phyloP scores from a whole-genome alignment of 53 echinoderm and acorn worm genomes.

The Echinometra lucunter region DNA sequence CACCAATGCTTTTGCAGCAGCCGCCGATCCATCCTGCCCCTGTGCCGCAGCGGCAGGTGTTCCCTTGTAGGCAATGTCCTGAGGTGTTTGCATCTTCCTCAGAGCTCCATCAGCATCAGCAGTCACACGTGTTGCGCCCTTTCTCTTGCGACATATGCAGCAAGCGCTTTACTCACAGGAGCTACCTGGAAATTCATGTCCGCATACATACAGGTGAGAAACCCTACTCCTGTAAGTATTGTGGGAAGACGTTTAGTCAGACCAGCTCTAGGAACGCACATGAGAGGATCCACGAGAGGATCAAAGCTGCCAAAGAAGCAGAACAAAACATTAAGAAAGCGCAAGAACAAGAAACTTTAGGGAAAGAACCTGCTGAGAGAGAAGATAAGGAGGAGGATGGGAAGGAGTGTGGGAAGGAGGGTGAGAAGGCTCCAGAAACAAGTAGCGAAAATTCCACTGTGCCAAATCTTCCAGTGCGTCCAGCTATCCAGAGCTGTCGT shows the following conservation, averaged over 20 bases:
- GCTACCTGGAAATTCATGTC: conserved; percentile 66
- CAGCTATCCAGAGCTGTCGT: conserved; percentile 58
- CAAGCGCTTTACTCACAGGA: conserved; percentile 64
- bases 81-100: conserved; percentile 42
- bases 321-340: conserved; percentile 16
- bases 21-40: neutral
- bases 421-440: neutral
- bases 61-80: conserved; percentile 66
- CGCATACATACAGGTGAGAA: conserved; percentile 65
- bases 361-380: neutral
- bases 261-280: conserved; percentile 66
- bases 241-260: conserved; percentile 65
- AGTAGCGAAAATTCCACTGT: conserved; percentile 37
- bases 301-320: conserved; percentile 54
- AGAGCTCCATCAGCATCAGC: conserved; percentile 55
- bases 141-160: conserved; percentile 60
- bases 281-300: conserved; percentile 59
- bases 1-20: neutral
- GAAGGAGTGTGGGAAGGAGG: neutral
- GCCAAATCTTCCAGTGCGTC: conserved; percentile 50
- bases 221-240: conserved; percentile 67
- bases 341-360: neutral
- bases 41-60: conserved; percentile 30
- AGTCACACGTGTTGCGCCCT: conserved; percentile 51
- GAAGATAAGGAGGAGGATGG: neutral